These are phyloP conservation scores for Schizopygopsis pylzovi DNA, from an alignment of 2,797 vertebrate genomes.

Conservation along the genomic window DNA sequence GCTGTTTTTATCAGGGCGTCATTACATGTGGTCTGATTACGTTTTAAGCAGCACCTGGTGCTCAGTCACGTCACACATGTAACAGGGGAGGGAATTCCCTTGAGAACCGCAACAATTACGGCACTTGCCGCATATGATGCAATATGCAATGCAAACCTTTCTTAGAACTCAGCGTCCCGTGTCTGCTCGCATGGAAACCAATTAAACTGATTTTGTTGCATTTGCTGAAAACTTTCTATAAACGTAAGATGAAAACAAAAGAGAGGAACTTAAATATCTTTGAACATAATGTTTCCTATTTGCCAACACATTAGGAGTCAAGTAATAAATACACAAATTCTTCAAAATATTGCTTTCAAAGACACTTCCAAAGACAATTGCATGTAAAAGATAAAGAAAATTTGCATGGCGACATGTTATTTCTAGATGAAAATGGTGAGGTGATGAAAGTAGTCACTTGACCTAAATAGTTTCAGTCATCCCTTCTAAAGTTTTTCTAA, in stretches of 20 bases:
- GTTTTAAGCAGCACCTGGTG: constrained; percentile 64
- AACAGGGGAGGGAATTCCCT: constrained; percentile 45
- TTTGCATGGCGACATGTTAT: background rate
- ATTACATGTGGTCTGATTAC: constrained; percentile 62
- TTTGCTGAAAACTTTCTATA: background rate
- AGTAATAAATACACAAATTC: no score
- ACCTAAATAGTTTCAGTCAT: background rate
- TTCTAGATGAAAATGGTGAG: background rate
- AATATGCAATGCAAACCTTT: constrained; percentile 12
- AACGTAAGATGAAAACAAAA: background rate
- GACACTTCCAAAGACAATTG: background rate
- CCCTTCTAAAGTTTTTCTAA: background rate
- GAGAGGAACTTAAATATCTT: background rate
- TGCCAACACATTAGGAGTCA: background rate
- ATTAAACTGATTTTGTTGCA: background rate
- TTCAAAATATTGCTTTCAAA: background rate
- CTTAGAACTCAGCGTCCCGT: background rate
- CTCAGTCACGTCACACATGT: constrained; percentile 40
- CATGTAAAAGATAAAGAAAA: background rate
- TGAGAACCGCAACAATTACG: constrained; percentile 49
- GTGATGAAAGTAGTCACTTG: background rate
- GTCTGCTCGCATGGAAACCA: background rate
- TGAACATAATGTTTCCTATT: background rate
- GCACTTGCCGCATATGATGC: constrained; percentile 39
- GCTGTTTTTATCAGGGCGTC: constrained; percentile 59